phyloP scores from a whole-genome alignment of 2,888 invertebrate species.

The Drosophila emarginata region DNA sequence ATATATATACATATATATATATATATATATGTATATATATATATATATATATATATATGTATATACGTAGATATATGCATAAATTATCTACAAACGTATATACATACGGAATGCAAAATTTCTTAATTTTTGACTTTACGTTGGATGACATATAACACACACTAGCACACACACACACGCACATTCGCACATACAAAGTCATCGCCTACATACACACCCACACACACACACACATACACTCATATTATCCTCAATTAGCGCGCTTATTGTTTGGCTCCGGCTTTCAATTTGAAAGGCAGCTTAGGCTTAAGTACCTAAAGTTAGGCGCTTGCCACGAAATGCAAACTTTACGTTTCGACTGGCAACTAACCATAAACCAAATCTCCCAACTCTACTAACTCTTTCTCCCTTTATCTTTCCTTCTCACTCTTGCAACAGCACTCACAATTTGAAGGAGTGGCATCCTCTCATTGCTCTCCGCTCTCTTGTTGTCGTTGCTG shows the following conservation, averaged over 20 bases:
- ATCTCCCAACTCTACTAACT: constrained; percentile 12
- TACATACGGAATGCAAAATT: constrained; percentile 13
- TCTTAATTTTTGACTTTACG: constrained; percentile 25
- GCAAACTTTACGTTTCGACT: constrained; percentile 69
- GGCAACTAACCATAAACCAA: constrained; percentile 55
- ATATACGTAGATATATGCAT: background rate
- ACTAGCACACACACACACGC: constrained; percentile 13
- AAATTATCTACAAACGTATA: background rate
- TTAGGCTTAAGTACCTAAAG: constrained; percentile 68
- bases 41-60: too few species aligned
- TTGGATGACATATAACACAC: constrained; percentile 20
- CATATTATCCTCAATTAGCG: constrained; percentile 75
- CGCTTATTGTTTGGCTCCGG: constrained; percentile 60
- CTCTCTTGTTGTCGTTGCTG: constrained; percentile 39
- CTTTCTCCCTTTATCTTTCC: background rate
- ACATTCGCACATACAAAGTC: constrained; percentile 25
- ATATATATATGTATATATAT: too few species aligned
- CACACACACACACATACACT: constrained; percentile 44
- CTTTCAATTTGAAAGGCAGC: constrained; percentile 58
- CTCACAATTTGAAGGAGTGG: background rate
- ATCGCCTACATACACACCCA: constrained; percentile 39
- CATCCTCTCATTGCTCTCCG: background rate
- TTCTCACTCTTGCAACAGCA: background rate
- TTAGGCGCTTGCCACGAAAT: constrained; percentile 63
- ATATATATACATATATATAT: background rate